These are phyloP conservation scores for Lamproptera curius DNA, from an alignment of 2,888 invertebrate species.

Conservation along the genomic window DNA sequence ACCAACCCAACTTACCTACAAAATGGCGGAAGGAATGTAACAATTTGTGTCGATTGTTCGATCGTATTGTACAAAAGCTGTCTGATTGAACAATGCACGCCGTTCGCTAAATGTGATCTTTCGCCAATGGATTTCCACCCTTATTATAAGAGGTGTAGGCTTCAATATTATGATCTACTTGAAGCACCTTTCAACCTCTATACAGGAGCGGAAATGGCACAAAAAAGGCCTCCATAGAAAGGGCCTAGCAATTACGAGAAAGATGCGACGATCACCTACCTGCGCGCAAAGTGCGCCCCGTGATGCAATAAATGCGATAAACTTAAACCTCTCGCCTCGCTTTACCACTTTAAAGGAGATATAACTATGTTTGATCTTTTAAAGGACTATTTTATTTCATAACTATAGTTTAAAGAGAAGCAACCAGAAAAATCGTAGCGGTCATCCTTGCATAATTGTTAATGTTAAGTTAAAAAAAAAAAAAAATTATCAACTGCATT, in stretches of 20 bases:
- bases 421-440: no score
- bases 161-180: constrained; percentile 15
- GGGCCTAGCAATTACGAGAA: constrained; percentile 36
- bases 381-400: no score
- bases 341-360: no score
- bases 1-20: constrained; percentile 1
- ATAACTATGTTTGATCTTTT: no score
- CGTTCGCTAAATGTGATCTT: background rate
- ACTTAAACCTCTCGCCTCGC: background rate
- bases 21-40: constrained; percentile 5
- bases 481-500: no score
- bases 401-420: no score
- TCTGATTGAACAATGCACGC: constrained; percentile 31
- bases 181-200: constrained; percentile 32
- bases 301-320: background rate
- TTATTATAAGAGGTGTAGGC: constrained; percentile 17
- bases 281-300: constrained; percentile 24
- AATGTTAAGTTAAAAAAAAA: no score
- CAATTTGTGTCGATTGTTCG: constrained; percentile 25
- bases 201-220: constrained; percentile 33
- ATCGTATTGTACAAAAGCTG: constrained; percentile 29
- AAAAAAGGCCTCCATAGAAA: constrained; percentile 35
- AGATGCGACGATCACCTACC: constrained; percentile 28
- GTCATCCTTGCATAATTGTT: no score
- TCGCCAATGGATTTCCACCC: constrained; percentile 18